Percentiles rank a stretch among this genome's conserved stretches.
Conservation (phyloP, 2,888 invertebrate species). For the Tetanocera ferruginea region DNA sequence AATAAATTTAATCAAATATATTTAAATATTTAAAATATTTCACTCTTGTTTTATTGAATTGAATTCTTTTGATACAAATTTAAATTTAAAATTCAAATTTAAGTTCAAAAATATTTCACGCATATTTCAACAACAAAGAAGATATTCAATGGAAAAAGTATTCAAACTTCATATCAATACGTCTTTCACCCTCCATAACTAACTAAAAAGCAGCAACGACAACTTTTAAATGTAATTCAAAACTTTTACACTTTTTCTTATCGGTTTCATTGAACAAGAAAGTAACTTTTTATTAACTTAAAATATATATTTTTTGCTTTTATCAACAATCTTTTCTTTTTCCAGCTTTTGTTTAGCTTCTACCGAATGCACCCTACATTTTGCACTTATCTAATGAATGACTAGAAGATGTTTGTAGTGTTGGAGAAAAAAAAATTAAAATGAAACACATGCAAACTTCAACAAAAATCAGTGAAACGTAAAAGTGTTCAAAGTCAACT, state of each 20-base stretch:
- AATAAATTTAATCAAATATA: too few relatives aligned
- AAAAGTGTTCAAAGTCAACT: slow-evolving; percentile 67
- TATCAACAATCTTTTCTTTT: not conserved
- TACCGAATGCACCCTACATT: not conserved
- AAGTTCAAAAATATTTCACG: too few relatives aligned
- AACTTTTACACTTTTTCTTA: not conserved
- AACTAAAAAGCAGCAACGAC: not conserved
- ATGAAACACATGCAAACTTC: slow-evolving; percentile 13
- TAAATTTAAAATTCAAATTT: too few relatives aligned
- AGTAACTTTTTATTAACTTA: slow-evolving; percentile 2
- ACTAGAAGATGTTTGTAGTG: not conserved
- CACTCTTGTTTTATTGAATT: too few relatives aligned
- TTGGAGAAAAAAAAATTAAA: not conserved
- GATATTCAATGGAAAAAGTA: too few relatives aligned
- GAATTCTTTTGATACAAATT: too few relatives aligned
- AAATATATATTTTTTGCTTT: not conserved
- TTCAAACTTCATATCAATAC: too few relatives aligned
- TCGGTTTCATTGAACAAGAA: not conserved
- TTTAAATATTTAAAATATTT: too few relatives aligned
- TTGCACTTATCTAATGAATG: slow-evolving; percentile 5
- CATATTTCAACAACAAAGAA: too few relatives aligned
- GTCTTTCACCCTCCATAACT: too few relatives aligned
- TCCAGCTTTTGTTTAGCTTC: not conserved
- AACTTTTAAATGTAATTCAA: not conserved
- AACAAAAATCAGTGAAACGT: slow-evolving; percentile 64